Conservation (phyloP, 1,140 invertebrate species). For the Aradophagus sp. region DNA sequence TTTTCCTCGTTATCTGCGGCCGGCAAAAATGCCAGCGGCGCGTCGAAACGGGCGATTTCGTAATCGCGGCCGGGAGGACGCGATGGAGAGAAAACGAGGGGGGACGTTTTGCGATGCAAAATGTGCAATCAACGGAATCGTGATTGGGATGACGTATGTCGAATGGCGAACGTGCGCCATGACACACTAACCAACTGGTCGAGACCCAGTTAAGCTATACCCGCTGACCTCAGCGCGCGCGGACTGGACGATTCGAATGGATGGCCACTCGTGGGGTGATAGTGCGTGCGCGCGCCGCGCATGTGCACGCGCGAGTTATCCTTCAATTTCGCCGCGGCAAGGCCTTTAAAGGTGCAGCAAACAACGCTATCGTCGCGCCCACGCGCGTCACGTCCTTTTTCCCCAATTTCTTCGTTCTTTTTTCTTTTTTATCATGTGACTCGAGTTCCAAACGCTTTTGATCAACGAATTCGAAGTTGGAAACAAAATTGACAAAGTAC, state of each 20-base stretch:
- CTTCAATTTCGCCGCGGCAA: conserved; percentile 49
- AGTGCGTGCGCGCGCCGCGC: conserved; percentile 38
- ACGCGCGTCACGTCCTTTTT: conserved; percentile 1
- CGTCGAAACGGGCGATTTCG: conserved; percentile 3
- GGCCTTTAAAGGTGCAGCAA: conserved; percentile 54
- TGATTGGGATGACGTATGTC: conserved; percentile 72
- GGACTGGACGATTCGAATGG: conserved; percentile 62
- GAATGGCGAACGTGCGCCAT: conserved; percentile 68
- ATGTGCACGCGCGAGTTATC: conserved; percentile 35
- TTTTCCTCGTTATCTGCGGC: too few species aligned
- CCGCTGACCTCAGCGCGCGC: conserved; percentile 73
- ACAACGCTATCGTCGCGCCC: conserved; percentile 16
- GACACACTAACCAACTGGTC: conserved; percentile 77
- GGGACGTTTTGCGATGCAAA: conserved; percentile 6
- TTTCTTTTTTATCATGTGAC: too few species aligned
- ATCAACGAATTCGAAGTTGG: too few species aligned
- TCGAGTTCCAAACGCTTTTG: too few species aligned
- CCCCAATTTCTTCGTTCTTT: too few species aligned
- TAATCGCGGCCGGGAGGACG: not conserved
- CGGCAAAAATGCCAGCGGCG: too few species aligned
- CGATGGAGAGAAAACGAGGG: conserved; percentile 10
- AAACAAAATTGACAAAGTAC: too few species aligned
- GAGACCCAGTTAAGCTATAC: conserved; percentile 75
- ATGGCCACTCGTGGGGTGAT: conserved; percentile 49
- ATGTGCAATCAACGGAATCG: conserved; percentile 36